Conservation (phyloP, 2,888 invertebrate genomes). For the Netelia fuscicornis region DNA sequence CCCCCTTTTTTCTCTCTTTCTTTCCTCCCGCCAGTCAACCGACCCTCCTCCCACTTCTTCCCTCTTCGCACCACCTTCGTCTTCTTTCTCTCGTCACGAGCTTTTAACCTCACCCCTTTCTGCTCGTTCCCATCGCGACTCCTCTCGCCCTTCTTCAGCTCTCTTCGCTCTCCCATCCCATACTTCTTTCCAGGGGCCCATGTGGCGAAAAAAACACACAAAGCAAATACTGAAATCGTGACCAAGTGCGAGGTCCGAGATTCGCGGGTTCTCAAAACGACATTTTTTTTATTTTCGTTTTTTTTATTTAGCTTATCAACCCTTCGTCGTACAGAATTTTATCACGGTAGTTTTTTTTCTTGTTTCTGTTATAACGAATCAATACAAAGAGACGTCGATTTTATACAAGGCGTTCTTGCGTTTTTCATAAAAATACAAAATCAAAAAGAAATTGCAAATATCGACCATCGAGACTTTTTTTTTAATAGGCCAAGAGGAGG, state of each 20-base stretch:
- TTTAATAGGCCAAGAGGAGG: too few species aligned
- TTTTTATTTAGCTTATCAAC: not conserved
- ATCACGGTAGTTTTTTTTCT: not conserved
- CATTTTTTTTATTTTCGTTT: not conserved
- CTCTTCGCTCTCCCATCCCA: not conserved
- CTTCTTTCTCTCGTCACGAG: constrained; percentile 41
- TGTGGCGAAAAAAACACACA: constrained; percentile 2
- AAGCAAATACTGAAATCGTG: constrained; percentile 79
- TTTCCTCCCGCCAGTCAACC: constrained; percentile 49
- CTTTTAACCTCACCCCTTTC: not conserved
- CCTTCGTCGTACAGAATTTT: not conserved
- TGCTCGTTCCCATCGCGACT: constrained; percentile 35
- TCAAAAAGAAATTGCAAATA: too few species aligned
- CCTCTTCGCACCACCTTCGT: constrained; percentile 43
- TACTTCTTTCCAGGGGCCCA: not conserved
- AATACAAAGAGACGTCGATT: too few species aligned
- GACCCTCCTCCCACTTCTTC: constrained; percentile 29
- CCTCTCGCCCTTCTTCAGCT: not conserved
- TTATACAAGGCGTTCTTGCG: too few species aligned
- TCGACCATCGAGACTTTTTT: too few species aligned
- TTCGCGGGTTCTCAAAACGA: constrained; percentile 66
- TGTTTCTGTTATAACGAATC: not conserved
- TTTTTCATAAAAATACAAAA: too few species aligned
- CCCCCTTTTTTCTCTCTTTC: constrained; percentile 51
- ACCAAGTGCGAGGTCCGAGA: constrained; percentile 78